Conservation (phyloP, 2,888 invertebrate genomes). For the Acanthoscelides obtectus region DNA sequence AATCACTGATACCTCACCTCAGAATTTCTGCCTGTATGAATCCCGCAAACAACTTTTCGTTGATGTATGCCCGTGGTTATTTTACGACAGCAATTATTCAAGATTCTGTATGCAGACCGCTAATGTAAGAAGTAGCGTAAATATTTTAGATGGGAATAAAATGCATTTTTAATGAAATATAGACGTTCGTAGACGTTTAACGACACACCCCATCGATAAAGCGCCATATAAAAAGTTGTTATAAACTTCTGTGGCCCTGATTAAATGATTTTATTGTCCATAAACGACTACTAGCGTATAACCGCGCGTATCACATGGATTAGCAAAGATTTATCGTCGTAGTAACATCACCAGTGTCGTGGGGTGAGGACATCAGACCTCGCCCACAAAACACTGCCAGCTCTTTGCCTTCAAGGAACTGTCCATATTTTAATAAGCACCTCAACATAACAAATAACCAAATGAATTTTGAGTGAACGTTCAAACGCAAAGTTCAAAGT, state of each 20-base stretch:
- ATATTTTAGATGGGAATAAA: not conserved
- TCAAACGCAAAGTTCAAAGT: too few species aligned
- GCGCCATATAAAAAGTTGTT: not conserved
- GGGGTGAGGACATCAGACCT: too few species aligned
- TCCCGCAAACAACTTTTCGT: too few species aligned
- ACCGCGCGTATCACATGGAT: not conserved
- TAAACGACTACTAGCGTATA: not conserved
- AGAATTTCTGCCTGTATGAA: too few species aligned
- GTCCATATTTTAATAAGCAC: too few species aligned
- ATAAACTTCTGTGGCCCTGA: not conserved
- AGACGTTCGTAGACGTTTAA: conserved; percentile 10
- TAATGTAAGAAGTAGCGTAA: conserved; percentile 1
- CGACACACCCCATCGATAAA: conserved; percentile 2
- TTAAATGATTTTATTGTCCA: not conserved
- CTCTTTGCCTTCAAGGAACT: too few species aligned
- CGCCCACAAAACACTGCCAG: too few species aligned
- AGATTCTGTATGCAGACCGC: not conserved
- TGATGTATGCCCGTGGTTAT: not conserved
- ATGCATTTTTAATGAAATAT: conserved; percentile 13
- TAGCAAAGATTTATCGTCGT: not conserved
- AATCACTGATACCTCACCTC: too few species aligned
- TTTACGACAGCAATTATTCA: not conserved
- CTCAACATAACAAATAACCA: too few species aligned
- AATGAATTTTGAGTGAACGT: too few species aligned
- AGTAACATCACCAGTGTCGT: not conserved